Base-by-base conservation (phyloP, 2,113 vertebrate genomes). In the Eubucco bourcierii region DNA sequence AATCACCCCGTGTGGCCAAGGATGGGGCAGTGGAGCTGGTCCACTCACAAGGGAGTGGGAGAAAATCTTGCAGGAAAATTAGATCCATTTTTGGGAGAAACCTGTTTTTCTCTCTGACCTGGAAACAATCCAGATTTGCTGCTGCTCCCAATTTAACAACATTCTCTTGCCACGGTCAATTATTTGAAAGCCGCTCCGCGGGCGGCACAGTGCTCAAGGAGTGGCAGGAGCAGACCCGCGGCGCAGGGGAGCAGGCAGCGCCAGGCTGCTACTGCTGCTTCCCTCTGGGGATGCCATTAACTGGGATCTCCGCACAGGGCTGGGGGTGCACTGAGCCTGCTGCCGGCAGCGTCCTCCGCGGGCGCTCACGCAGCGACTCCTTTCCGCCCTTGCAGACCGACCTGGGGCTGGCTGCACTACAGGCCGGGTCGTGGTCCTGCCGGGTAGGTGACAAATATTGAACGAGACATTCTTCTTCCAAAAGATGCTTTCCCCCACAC, bases 241-340 rank as follows among this genome's bases (percentile, higher is more conserved):
- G 44, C n/a, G 1, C 6, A 4, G 65, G 65, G 37, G 53, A 67
- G 33, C 33, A 3, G 47, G 71, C 73, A 77, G 81, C 15, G 60
- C 37, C 88, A 53, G 44, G 44, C 44, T 46, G 44, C 44, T 15
- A 14, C 80, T 70, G 37, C 5, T 7, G 60, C 55, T 66, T 65
- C 88, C 95, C 87, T 80, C 93, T 29, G 88, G 95, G 90, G 85
- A 93, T 88, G 95, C 88, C 73, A 72, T 90, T 91, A 92, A 85
- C 76, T 31, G 85, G 80, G 90, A 77, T 71, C 85, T 74, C 6
- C 8, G 70, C 21, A 73, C 11, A 21, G 17, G 85, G 65, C 28
- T 60, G 88, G 61, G 53, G 60, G 64, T 5, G 84, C 73, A 46
- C 79, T 12, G n/a, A 47, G 44, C 65, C 82, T 72, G 84, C 91